A percentile compares a stretch with the other conserved stretches of the same genome.
Conservation (phyloP, 2,113 vertebrate species). For the Rhinopomastus cyanomelas region DNA sequence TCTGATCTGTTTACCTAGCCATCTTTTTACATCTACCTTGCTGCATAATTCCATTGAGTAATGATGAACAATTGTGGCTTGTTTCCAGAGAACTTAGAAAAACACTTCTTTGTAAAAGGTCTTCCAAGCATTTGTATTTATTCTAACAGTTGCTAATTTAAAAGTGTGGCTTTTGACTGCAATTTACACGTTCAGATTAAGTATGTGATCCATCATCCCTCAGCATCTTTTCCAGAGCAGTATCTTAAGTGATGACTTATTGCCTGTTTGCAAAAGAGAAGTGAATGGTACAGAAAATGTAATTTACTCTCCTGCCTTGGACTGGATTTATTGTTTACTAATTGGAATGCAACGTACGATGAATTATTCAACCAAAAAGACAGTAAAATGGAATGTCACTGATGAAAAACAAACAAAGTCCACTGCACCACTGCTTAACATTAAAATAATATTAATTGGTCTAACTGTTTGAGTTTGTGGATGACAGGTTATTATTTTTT, state of each 20-base stretch:
- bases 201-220: conserved; percentile 35
- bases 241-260: conserved; percentile 40
- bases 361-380: conserved; percentile 39
- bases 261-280: conserved; percentile 21
- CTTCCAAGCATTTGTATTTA: background rate
- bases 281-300: conserved; percentile 23
- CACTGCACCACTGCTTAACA: conserved; percentile 21
- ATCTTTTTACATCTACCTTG: background rate
- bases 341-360: conserved; percentile 45
- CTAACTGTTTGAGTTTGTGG: background rate
- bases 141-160: background rate
- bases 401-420: conserved; percentile 31
- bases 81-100: background rate
- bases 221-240: conserved; percentile 18
- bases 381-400: background rate
- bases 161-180: background rate
- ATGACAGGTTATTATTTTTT: conserved; percentile 33
- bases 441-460: conserved; percentile 47
- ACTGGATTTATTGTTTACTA: conserved; percentile 63
- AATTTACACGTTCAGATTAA: conserved; percentile 51
- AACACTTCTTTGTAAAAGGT: background rate
- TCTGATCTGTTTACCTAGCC: background rate
- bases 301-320: conserved; percentile 40
- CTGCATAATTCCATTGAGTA: background rate
- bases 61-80: background rate